Percentiles rank a stretch among this genome's conserved stretches.
phyloP scores from a whole-genome alignment of 2,888 invertebrate species.

The Pseudolycoriella hygida region DNA sequence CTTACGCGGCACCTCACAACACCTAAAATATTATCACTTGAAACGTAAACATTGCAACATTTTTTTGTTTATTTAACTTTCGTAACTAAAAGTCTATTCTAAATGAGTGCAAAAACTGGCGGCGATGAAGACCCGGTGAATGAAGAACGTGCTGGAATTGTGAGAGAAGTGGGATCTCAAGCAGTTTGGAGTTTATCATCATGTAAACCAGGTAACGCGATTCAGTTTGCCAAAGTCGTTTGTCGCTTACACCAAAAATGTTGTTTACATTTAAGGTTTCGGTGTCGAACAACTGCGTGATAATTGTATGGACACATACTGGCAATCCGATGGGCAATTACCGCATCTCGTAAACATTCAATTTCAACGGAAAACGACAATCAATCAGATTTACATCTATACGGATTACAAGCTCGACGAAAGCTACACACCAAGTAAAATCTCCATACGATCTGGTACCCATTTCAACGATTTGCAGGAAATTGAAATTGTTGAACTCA shows the following conservation, averaged over 20 bases:
- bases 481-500: slow-evolving; percentile 81
- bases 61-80: too few species aligned
- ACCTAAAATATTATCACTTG: too few species aligned
- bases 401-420: slow-evolving; percentile 97
- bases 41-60: too few species aligned
- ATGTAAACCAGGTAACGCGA: slow-evolving; percentile 73
- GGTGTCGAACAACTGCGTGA: slow-evolving; percentile 94
- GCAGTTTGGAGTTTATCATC: slow-evolving; percentile 98
- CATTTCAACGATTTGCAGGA: slow-evolving; percentile 95
- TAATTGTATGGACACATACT: slow-evolving; percentile 91
- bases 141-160: slow-evolving; percentile 29
- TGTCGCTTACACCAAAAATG: too few species aligned
- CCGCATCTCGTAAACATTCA: slow-evolving; percentile 96
- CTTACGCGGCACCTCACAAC: too few species aligned
- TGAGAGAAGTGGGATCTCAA: slow-evolving; percentile 74
- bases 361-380: slow-evolving; percentile 85
- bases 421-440: slow-evolving; percentile 93
- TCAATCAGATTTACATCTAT: slow-evolving; percentile 90
- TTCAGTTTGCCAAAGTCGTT: not conserved
- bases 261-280: slow-evolving; percentile 42
- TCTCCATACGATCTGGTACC: slow-evolving; percentile 83
- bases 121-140: slow-evolving; percentile 35
- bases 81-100: not conserved
- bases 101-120: slow-evolving; percentile 6
- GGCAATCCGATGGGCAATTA: slow-evolving; percentile 98